Conservation (phyloP, 2,888 invertebrate species). For the Drosophila fulvimacula region DNA sequence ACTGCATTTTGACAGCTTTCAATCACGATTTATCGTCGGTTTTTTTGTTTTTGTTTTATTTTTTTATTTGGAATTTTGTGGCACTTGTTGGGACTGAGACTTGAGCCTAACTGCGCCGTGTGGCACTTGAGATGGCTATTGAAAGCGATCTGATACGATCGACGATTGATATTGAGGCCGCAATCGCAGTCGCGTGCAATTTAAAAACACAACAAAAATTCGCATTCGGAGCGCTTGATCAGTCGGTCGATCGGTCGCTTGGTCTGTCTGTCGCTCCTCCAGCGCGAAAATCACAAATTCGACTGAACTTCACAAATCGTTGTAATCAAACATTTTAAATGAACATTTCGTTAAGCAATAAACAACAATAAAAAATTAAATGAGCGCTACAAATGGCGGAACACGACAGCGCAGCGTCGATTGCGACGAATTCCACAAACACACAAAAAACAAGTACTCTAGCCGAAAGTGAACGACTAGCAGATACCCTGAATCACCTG, state of each 20-base stretch:
- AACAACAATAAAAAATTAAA: constrained; percentile 78
- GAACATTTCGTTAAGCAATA: constrained; percentile 75
- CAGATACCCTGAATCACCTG: background rate
- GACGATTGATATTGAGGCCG: constrained; percentile 30
- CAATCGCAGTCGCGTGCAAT: constrained; percentile 64
- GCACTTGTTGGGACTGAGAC: constrained; percentile 16
- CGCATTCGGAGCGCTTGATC: constrained; percentile 52
- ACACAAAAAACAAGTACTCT: constrained; percentile 2
- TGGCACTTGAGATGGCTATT: constrained; percentile 30
- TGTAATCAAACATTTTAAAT: constrained; percentile 82
- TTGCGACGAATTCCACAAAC: constrained; percentile 34
- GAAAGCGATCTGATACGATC: constrained; percentile 42
- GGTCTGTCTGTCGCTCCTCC: constrained; percentile 53
- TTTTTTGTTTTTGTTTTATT: background rate
- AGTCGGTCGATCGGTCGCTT: constrained; percentile 9
- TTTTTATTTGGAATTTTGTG: constrained; percentile 6
- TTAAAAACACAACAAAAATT: constrained; percentile 39
- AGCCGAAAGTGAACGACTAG: background rate
- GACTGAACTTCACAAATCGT: constrained; percentile 82
- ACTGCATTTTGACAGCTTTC: constrained; percentile 62
- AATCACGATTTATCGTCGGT: constrained; percentile 7
- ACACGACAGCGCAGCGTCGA: constrained; percentile 56
- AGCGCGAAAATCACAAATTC: constrained; percentile 78
- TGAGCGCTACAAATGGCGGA: constrained; percentile 76
- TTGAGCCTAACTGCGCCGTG: constrained; percentile 11